Base-by-base conservation (phyloP, 2,888 invertebrate genomes). In the Augiades crinisus region DNA sequence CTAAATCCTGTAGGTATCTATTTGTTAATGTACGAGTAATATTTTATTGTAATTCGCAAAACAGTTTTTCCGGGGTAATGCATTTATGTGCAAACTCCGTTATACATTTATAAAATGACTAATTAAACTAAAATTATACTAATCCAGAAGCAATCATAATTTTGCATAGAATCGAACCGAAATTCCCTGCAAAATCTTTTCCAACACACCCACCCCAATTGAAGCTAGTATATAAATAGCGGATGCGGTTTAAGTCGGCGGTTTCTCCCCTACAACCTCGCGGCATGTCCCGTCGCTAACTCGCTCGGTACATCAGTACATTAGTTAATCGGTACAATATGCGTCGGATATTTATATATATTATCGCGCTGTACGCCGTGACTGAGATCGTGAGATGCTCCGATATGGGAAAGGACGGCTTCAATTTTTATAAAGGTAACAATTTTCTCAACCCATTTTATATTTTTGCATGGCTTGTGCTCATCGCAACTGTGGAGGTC, bases 371-470 rank as follows among this genome's bases (percentile, higher is more conserved):
- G 16, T 60, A 78, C 27, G 77, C 64, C 3, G 56, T 77, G n/a
- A 62, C 71, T 8, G 62, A 64, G 17, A 59, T 73, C 13, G 64
- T 61, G 37, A 70, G 71, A 62, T 67, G 75, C 54, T 69, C 79
- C 5, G 83, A 82, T 38, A 60, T 76, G 36, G 79, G 78, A 31
- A 84, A 78, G 59, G 85, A 86, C 55, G 87, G 84, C 55, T 85
- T 86, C 67, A 88, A 87, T 70, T 83, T 78, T 61, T 87, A 87
- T 62, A 88, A 88, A 85, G 88, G 88, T 47, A n/a, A n/a, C n/a
- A n/a, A n/a, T n/a, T n/a, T n/a, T n/a, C n/a, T n/a, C n/a, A n/a
- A n/a, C n/a, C n/a, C n/a, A n/a, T n/a, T n/a, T n/a, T n/a, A n/a
- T n/a, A n/a, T n/a, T n/a, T n/a, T n/a, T n/a, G n/a, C n/a, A n/a